phyloP scores from a whole-genome alignment of 2,113 vertebrate species.

The Ramphastos sulfuratus region DNA sequence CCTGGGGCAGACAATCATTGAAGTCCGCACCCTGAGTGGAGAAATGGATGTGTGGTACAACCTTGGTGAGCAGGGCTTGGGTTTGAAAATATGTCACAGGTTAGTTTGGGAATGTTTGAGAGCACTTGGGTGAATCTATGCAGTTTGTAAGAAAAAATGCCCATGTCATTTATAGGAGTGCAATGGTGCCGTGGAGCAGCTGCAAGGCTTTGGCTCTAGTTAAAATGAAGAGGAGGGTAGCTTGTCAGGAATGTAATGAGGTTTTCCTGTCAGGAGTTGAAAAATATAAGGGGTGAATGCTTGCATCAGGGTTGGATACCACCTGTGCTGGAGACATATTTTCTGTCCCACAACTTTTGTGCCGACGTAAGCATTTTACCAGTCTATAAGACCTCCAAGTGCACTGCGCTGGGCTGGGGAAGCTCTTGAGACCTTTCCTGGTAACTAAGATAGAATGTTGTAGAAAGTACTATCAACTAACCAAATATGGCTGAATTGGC shows the following conservation, averaged over 20 bases:
- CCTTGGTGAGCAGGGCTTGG: slow-evolving; percentile 83
- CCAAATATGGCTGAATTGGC: neutral
- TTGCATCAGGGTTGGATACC: neutral
- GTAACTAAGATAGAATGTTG: neutral
- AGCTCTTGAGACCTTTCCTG: neutral
- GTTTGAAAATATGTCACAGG: fast-evolving
- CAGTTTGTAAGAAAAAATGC: neutral
- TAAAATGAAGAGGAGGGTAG: neutral
- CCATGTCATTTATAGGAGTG: neutral
- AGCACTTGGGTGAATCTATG: neutral
- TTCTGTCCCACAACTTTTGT: neutral
- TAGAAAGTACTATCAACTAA: neutral
- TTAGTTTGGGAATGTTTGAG: neutral
- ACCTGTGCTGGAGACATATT: neutral
- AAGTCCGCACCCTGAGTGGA: slow-evolving; percentile 94
- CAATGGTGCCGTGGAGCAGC: neutral
- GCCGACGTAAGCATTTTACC: neutral
- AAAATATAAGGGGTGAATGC: neutral
- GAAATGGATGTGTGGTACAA: slow-evolving; percentile 99
- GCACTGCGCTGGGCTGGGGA: neutral
- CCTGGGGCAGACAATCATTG: slow-evolving; percentile 97
- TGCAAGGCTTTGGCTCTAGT: neutral
- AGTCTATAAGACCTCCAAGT: neutral
- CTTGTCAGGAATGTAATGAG: fast-evolving
- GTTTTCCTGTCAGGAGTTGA: neutral